phyloP scores from a whole-genome alignment of 2,888 invertebrate genomes.

The Gymnocheta viridis region DNA sequence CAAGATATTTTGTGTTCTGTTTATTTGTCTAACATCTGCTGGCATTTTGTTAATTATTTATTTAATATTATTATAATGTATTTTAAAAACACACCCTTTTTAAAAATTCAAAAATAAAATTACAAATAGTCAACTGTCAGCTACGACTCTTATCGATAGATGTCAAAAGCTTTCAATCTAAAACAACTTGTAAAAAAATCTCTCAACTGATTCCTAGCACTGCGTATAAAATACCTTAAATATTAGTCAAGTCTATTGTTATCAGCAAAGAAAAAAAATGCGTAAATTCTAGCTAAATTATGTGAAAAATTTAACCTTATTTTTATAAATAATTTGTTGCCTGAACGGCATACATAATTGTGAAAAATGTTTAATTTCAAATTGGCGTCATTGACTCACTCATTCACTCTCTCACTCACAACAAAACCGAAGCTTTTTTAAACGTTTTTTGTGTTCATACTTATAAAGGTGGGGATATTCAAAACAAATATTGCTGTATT shows the following conservation, averaged over 20 bases:
- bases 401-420: background rate
- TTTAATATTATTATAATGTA: background rate
- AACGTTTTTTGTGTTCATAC: constrained; percentile 10
- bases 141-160: background rate
- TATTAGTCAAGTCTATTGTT: constrained; percentile 9
- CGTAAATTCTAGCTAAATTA: constrained; percentile 27
- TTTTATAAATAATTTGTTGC: constrained; percentile 76
- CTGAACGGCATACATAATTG: constrained; percentile 78
- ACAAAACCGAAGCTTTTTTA: constrained; percentile 21
- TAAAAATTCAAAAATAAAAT: background rate
- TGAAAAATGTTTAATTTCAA: constrained; percentile 59
- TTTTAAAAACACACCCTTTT: background rate
- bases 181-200: background rate
- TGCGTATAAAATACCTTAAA: background rate
- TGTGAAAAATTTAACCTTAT: constrained; percentile 59
- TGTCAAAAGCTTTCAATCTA: constrained; percentile 23
- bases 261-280: background rate
- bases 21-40: background rate
- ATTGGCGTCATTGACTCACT: constrained; percentile 70
- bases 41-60: background rate
- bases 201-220: background rate
- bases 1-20: background rate
- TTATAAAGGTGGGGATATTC: constrained; percentile 12
- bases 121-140: background rate
- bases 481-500: background rate